These are phyloP conservation scores for Machaerirhynchus nigripectus DNA, from an alignment of 2,113 vertebrate species.

Conservation along the genomic window DNA sequence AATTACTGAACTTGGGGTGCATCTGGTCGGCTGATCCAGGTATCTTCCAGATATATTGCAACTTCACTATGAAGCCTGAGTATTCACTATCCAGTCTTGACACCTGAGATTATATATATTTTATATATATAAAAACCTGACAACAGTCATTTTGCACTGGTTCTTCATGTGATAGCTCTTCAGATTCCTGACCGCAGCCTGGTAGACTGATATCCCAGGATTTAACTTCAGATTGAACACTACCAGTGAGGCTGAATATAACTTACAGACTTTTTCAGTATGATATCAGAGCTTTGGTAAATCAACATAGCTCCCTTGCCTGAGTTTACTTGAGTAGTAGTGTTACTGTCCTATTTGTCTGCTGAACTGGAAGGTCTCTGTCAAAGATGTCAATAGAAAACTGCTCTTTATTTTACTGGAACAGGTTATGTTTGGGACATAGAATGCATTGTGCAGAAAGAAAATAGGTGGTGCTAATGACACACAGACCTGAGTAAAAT, in stretches of 20 bases:
- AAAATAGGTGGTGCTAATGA: not conserved
- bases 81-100: not conserved
- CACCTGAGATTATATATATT: not conserved
- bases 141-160: not conserved
- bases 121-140: not conserved
- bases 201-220: not conserved
- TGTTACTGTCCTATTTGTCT: not conserved
- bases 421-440: not conserved
- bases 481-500: not conserved
- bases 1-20: not conserved
- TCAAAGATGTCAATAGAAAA: not conserved
- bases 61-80: not conserved
- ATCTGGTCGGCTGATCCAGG: not conserved
- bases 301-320: not conserved
- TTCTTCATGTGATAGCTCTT: not conserved
- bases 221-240: not conserved
- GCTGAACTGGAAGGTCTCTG: not conserved
- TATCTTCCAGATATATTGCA: not conserved
- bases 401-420: not conserved
- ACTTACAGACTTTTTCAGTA: not conserved
- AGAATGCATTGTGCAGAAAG: not conserved
- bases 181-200: not conserved
- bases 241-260: not conserved
- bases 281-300: not conserved
- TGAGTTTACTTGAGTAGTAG: not conserved